A percentile compares a stretch with the other conserved stretches of the same genome.
Conservation (phyloP, 2,797 vertebrate genomes). For the Dendrocincla tyrannina region DNA sequence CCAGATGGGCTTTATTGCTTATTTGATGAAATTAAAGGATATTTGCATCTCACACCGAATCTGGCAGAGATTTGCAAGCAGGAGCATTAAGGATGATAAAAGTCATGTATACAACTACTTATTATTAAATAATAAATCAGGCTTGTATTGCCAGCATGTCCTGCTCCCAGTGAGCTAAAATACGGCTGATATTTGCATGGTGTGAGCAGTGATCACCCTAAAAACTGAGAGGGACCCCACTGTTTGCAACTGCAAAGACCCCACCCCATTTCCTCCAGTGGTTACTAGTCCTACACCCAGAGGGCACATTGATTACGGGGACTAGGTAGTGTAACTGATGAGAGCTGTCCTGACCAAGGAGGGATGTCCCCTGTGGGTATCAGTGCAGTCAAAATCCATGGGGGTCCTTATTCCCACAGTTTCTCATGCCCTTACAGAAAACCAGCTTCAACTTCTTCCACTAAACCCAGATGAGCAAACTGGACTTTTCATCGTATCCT, state of each 20-base stretch:
- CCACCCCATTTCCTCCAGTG: background rate
- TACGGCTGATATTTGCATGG: rapidly evolving
- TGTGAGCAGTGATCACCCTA: background rate
- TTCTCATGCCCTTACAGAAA: background rate
- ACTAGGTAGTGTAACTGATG: background rate
- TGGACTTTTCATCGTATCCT: background rate
- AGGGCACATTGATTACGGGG: background rate
- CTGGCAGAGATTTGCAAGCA: background rate
- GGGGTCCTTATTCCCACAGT: background rate
- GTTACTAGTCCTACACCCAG: background rate
- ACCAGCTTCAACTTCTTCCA: background rate
- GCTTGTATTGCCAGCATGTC: background rate
- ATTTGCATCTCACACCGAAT: background rate
- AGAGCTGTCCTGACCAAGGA: background rate
- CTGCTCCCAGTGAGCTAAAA: background rate
- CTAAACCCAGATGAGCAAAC: background rate
- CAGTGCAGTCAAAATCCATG: background rate
- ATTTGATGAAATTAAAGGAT: background rate
- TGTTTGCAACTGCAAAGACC: background rate
- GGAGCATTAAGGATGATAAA: background rate
- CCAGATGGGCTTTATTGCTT: background rate
- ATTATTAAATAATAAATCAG: background rate
- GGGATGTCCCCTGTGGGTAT: background rate
- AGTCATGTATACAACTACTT: background rate
- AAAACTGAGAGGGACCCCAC: background rate